phyloP scores from a whole-genome alignment of 2,888 invertebrate species.

The Mesorhabditis belari region DNA sequence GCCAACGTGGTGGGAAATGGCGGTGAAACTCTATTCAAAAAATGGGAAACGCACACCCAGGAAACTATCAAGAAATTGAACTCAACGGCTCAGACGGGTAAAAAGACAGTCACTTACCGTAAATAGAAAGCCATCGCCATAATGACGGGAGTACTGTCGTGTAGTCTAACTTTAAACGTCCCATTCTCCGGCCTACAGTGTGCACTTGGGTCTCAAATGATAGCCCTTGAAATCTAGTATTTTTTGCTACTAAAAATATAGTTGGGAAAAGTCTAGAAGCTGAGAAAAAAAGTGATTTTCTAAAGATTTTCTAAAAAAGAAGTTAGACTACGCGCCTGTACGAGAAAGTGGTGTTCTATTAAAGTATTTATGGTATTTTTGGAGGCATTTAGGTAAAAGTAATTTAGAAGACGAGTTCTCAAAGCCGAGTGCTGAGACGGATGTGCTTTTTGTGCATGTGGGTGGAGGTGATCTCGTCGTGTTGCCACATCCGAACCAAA shows the following conservation, averaged over 20 bases:
- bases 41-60: conserved; percentile 4
- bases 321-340: no score
- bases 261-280: no score
- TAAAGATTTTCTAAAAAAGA: not conserved
- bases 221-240: no score
- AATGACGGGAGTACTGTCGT: no score
- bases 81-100: not conserved
- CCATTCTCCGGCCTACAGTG: no score
- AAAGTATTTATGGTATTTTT: not conserved
- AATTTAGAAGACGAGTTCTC: conserved; percentile 40
- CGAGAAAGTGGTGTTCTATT: not conserved
- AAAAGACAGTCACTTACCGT: not conserved
- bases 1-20: conserved; percentile 12
- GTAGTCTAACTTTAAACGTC: no score
- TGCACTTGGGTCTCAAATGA: no score
- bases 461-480: conserved; percentile 48
- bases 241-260: no score
- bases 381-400: not conserved
- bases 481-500: conserved; percentile 48
- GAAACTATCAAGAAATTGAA: conserved; percentile 2
- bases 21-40: conserved; percentile 6
- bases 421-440: conserved; percentile 31
- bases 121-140: not conserved
- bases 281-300: no score
- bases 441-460: conserved; percentile 40